Conservation (phyloP, 2,888 invertebrate genomes). For the Limenitis camilla region DNA sequence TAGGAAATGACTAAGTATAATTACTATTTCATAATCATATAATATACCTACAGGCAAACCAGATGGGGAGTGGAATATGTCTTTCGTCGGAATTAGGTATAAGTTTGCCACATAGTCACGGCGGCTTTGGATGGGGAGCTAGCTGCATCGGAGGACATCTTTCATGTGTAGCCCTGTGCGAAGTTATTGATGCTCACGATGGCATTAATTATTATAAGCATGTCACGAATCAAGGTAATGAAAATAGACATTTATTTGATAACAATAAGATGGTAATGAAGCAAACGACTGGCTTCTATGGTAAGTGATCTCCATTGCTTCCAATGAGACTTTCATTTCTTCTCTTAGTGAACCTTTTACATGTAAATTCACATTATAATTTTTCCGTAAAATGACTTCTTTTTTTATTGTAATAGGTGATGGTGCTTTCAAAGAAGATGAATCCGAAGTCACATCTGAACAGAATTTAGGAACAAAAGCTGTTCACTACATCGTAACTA, state of each 20-base stretch:
- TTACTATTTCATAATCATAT: too few species aligned
- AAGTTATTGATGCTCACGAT: constrained; percentile 82
- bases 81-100: constrained; percentile 83
- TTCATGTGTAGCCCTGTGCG: constrained; percentile 86
- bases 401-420: constrained; percentile 36
- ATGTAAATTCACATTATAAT: too few species aligned
- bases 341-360: too few species aligned
- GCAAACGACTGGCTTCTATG: background rate
- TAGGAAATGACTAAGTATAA: too few species aligned
- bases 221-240: constrained; percentile 50
- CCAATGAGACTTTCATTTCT: too few species aligned
- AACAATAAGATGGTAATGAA: background rate
- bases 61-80: constrained; percentile 84
- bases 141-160: constrained; percentile 84
- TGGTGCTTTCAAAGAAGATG: constrained; percentile 43
- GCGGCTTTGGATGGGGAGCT: constrained; percentile 83
- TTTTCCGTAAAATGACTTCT: background rate
- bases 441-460: constrained; percentile 36
- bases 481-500: constrained; percentile 82
- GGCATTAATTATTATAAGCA: constrained; percentile 73
- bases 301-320: background rate
- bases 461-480: constrained; percentile 69
- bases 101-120: constrained; percentile 81
- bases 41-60: constrained; percentile 62
- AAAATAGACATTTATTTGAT: background rate